Conservation (phyloP, 2,113 vertebrate species). For the Tangachromis dhanisi region DNA sequence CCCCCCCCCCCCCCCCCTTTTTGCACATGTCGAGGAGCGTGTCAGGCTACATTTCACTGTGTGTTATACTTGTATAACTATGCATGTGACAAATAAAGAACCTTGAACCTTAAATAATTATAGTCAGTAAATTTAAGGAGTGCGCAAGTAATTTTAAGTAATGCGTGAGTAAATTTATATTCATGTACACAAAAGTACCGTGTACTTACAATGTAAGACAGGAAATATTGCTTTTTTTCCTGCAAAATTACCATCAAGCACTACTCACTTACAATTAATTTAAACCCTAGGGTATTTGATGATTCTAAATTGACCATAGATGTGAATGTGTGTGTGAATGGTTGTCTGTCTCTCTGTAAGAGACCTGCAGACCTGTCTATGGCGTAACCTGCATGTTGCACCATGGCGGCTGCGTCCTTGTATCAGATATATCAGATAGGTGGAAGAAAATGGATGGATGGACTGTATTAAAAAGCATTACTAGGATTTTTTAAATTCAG, state of each 20-base stretch:
- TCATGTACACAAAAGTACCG: background rate
- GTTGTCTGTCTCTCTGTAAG: background rate
- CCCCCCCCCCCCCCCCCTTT: too few species aligned
- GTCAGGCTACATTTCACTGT: too few species aligned
- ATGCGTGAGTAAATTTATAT: background rate
- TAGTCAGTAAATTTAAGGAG: background rate
- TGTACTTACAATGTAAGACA: background rate
- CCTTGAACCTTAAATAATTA: background rate
- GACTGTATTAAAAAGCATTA: background rate
- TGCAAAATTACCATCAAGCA: background rate
- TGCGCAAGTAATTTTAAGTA: background rate
- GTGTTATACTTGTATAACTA: too few species aligned
- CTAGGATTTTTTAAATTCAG: background rate
- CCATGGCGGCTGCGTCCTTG: background rate
- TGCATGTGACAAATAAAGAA: too few species aligned
- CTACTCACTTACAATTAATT: background rate
- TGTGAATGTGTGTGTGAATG: background rate
- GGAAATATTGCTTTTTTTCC: background rate
- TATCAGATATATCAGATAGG: rapidly evolving
- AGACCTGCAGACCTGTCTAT: background rate
- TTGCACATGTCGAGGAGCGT: too few species aligned
- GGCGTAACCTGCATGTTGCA: background rate
- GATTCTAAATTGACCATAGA: background rate
- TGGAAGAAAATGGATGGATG: background rate
- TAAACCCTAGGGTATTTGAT: background rate